phyloP scores from a whole-genome alignment of 2,888 invertebrate species.

The Drosophila pseudotakahashii region DNA sequence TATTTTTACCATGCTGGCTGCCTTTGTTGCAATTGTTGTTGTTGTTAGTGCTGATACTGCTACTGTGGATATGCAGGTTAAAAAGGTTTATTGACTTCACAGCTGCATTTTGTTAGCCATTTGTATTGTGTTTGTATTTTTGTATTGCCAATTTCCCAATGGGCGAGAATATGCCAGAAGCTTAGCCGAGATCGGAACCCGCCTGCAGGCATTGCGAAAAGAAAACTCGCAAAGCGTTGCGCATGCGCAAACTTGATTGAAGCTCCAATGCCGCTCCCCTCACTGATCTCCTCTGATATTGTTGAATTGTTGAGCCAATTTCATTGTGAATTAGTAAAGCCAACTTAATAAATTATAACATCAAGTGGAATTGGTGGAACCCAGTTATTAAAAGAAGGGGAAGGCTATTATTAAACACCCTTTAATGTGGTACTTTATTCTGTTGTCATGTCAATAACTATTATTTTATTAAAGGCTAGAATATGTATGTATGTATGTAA shows the following conservation, averaged over 20 bases:
- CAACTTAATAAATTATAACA: slow-evolving; percentile 60
- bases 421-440: background rate
- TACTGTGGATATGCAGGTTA: slow-evolving; percentile 68
- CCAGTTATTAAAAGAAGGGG: background rate
- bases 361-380: slow-evolving; percentile 3
- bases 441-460: too few relatives aligned
- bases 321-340: slow-evolving; percentile 54
- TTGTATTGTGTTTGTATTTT: slow-evolving; percentile 22
- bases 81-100: slow-evolving; percentile 76
- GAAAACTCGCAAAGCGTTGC: slow-evolving; percentile 51
- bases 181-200: slow-evolving; percentile 62
- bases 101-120: slow-evolving; percentile 47
- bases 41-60: background rate
- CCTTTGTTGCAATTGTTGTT: slow-evolving; percentile 40
- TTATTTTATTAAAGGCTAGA: too few relatives aligned
- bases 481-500: too few relatives aligned
- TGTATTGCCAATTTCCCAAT: slow-evolving; percentile 26
- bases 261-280: background rate
- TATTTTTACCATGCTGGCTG: slow-evolving; percentile 41
- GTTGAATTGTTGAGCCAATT: slow-evolving; percentile 61
- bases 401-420: background rate
- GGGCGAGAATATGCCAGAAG: slow-evolving; percentile 65
- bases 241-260: slow-evolving; percentile 47
- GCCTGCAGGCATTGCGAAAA: slow-evolving; percentile 31
- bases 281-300: slow-evolving; percentile 21